These are phyloP conservation scores for Nibea albiflora DNA, from an alignment of 2,113 vertebrate species.

Conservation along the genomic window DNA sequence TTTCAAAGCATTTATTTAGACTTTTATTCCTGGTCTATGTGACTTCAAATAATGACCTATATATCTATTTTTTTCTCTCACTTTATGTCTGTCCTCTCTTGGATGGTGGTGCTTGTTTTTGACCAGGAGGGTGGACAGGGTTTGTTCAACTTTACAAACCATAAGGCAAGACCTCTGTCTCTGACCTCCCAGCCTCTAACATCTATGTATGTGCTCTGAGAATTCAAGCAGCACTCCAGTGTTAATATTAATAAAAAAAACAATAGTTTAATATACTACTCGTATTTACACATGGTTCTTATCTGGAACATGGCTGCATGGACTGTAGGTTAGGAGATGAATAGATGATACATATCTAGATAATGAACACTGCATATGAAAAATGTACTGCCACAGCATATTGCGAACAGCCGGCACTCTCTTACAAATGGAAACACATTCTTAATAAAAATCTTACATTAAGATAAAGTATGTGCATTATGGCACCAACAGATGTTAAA, in stretches of 20 bases:
- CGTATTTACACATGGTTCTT: neutral
- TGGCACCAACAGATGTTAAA: neutral
- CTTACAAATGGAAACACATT: neutral
- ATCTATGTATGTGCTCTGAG: neutral
- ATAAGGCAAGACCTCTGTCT: neutral
- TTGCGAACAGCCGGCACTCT: neutral
- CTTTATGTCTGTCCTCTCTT: neutral
- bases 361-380: neutral
- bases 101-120: neutral
- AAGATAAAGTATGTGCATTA: neutral
- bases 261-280: neutral
- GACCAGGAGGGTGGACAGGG: neutral
- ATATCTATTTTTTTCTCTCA: neutral
- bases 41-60: neutral
- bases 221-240: neutral
- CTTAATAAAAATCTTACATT: neutral
- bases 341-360: neutral
- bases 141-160: conserved; percentile 1
- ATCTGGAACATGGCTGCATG: neutral
- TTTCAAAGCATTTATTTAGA: neutral
- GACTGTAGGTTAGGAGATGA: neutral
- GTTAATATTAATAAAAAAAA: conserved; percentile 9
- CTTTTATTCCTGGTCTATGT: neutral
- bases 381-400: no score
- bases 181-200: neutral